These are phyloP conservation scores for Thalassoma bifasciatum DNA, from an alignment of 2,113 vertebrate species.

Conservation along the genomic window DNA sequence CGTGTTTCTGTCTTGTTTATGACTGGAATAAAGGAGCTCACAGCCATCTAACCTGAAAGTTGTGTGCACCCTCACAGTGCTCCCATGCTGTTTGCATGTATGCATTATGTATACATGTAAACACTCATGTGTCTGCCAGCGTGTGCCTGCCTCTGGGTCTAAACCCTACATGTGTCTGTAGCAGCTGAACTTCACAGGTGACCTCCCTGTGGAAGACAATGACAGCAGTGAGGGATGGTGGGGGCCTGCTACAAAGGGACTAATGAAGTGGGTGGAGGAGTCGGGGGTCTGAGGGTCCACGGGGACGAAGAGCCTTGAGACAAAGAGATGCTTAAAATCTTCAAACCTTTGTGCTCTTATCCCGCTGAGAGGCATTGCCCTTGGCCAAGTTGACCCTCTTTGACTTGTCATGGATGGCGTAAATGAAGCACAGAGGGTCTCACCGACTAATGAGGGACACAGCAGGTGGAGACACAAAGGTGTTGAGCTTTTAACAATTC, in stretches of 20 bases:
- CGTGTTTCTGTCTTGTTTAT: too few relatives aligned
- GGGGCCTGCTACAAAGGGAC: slow-evolving; percentile 38
- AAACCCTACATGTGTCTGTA: slow-evolving; percentile 30
- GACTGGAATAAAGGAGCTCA: too few relatives aligned
- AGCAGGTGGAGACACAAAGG: background rate
- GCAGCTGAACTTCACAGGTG: slow-evolving; percentile 54
- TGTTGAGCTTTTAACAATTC: background rate
- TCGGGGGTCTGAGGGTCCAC: slow-evolving; percentile 25
- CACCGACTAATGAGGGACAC: slow-evolving; percentile 13
- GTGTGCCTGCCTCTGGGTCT: slow-evolving; percentile 6
- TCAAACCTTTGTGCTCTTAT: slow-evolving; percentile 45
- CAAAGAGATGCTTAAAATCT: slow-evolving; percentile 72
- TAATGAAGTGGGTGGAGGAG: slow-evolving; percentile 59
- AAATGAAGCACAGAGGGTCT: slow-evolving; percentile 38
- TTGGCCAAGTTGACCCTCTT: slow-evolving; percentile 58
- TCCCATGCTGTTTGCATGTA: background rate
- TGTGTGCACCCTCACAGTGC: background rate
- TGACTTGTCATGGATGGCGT: slow-evolving; percentile 35
- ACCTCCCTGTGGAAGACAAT: slow-evolving; percentile 49
- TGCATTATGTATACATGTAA: slow-evolving; percentile 9
- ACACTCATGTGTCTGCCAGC: slow-evolving; percentile 15
- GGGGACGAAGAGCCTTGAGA: slow-evolving; percentile 56
- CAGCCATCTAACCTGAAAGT: background rate
- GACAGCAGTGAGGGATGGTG: slow-evolving; percentile 11
- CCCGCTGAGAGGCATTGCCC: slow-evolving; percentile 42